A percentile compares a stretch with the other conserved stretches of the same genome.
These are phyloP conservation scores for Caenorhabditis elegans DNA, from an alignment of 1,140 invertebrate genomes.

Conservation along the genomic window DNA sequence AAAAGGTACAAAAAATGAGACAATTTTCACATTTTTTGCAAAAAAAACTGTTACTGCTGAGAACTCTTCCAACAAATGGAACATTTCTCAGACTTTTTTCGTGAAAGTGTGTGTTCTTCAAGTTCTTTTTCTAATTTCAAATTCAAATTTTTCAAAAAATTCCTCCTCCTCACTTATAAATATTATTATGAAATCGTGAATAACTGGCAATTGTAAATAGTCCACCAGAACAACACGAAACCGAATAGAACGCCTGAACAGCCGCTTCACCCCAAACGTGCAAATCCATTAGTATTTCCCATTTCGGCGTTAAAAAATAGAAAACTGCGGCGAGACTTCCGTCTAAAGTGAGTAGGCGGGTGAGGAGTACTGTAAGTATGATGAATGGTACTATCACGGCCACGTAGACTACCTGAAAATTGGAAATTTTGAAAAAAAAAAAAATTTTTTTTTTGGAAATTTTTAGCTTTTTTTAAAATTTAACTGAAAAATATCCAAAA, in stretches of 20 bases:
- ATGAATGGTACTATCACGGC: slow-evolving; percentile 73
- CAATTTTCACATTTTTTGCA: neutral
- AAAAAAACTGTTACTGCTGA: neutral
- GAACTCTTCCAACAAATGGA: neutral
- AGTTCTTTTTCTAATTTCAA: neutral
- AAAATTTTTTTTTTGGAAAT: no score
- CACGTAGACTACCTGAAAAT: slow-evolving; percentile 62
- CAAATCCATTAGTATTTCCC: slow-evolving; percentile 67
- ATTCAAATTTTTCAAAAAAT: slow-evolving; percentile 42
- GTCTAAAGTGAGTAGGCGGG: slow-evolving; percentile 78
- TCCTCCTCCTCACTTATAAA: slow-evolving; percentile 68
- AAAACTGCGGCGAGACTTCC: slow-evolving; percentile 78
- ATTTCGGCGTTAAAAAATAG: slow-evolving; percentile 84
- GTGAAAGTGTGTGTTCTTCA: no score
- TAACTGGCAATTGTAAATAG: slow-evolving; percentile 72
- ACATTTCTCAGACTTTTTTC: neutral
- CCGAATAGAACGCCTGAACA: slow-evolving; percentile 71
- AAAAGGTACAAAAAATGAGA: neutral
- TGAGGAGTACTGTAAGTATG: slow-evolving; percentile 78
- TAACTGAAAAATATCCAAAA: no score
- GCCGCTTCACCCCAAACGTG: slow-evolving; percentile 72
- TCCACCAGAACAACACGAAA: slow-evolving; percentile 71
- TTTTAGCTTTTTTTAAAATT: no score
- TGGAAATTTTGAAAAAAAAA: neutral
- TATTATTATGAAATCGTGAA: slow-evolving; percentile 72